Base-by-base conservation (phyloP, 2,888 invertebrate species). In the Tortrix viridana region DNA sequence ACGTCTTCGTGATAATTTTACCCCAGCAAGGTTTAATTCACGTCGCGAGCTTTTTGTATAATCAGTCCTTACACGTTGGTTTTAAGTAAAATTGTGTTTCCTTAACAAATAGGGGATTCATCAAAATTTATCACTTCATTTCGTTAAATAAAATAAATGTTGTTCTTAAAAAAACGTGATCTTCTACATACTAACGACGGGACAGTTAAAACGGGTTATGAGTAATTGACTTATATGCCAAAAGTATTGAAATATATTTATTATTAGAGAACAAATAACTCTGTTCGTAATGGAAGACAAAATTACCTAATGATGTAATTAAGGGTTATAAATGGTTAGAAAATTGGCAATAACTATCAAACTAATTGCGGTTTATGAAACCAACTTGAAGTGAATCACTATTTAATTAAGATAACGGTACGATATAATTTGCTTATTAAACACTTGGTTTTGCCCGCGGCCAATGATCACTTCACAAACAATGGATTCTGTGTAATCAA, bases 321-420 rank as follows among this genome's bases (percentile, higher is more conserved):
- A 47, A 58, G 57, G 63, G 63, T 63, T 63, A 53, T 58, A 63
- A 62, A 43, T 63, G 52, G 53, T 19, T 32, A 53, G 43, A 63
- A 43, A 58, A 63, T 57, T 63, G 63, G 63, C 63, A 58, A 63
- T 53, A 57, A 63, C 41, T 63, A 63, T 47, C 46, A 23, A 46
- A 44, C 52, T 62, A 62, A 62, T 62, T 52, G 38, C 38, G 26
- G 18, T 57, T 57, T 57, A 46, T 6, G 46, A 38, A 43, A 16
- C 32, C 52, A 14, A n/a, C 22, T 50, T 23, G 5, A 44, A 18
- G 9, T 58, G 47, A 63, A 43, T 58, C 57, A 63, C 52, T 32
- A 38, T 12, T 38, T 19, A 5, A 44, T 54, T 43, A 44, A 12
- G 22, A 47, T 63, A 63, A 53, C 63, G 63, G 63, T 57, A 16